A percentile compares a stretch with the other conserved stretches of the same genome.
phyloP scores from a whole-genome alignment of 2,797 vertebrate species.

The Enteromius viviparus region DNA sequence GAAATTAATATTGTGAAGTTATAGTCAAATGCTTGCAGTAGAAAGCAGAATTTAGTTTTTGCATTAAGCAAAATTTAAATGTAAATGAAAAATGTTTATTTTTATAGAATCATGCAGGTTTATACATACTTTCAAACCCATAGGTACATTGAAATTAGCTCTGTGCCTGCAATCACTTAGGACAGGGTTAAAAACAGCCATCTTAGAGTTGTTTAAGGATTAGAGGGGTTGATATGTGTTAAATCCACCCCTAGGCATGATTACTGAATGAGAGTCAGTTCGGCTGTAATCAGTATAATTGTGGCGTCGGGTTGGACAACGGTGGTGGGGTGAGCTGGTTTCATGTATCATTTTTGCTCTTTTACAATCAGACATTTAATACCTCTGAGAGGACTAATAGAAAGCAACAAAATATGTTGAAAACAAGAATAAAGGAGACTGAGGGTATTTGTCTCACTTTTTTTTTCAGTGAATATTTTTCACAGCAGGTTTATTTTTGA shows the following conservation, averaged over 20 bases:
- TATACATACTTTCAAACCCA: background rate
- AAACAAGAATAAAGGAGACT: background rate
- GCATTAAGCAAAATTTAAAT: background rate
- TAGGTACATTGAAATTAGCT: slow-evolving; percentile 38
- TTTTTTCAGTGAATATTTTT: background rate
- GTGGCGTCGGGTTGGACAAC: background rate
- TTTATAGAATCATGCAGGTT: background rate
- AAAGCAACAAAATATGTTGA: background rate
- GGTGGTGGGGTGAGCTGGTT: background rate
- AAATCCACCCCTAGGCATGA: slow-evolving; percentile 40
- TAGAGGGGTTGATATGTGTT: slow-evolving; percentile 36
- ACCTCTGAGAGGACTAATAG: background rate
- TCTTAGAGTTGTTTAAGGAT: slow-evolving; percentile 45
- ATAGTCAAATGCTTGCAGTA: slow-evolving; percentile 52
- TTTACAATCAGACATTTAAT: slow-evolving; percentile 29
- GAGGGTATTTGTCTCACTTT: background rate
- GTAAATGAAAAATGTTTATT: background rate
- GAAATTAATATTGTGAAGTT: slow-evolving; percentile 55
- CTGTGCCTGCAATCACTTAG: slow-evolving; percentile 45
- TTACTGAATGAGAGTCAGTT: slow-evolving; percentile 27
- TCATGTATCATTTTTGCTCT: slow-evolving; percentile 13
- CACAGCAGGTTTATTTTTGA: background rate
- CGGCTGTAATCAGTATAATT: slow-evolving; percentile 36
- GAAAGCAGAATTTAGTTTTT: slow-evolving; percentile 15
- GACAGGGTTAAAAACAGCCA: slow-evolving; percentile 36